These are phyloP conservation scores for Girardinichthys multiradiatus DNA, from an alignment of 2,113 vertebrate genomes.

Conservation along the genomic window DNA sequence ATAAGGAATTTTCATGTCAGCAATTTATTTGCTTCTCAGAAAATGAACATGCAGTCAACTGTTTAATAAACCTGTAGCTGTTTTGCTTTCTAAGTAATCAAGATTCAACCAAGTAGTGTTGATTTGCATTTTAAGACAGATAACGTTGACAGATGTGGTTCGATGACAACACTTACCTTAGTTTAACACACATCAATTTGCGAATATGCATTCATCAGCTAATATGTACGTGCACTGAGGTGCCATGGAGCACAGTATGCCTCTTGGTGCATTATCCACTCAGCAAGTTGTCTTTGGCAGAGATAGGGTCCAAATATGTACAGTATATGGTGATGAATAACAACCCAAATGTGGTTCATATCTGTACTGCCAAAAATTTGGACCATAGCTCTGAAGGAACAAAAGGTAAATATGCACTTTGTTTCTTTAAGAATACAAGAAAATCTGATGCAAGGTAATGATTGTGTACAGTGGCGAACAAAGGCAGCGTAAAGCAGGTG, in stretches of 20 bases:
- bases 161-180: constrained; percentile 19
- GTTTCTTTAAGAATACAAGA: not conserved
- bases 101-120: constrained; percentile 12
- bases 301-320: constrained; percentile 27
- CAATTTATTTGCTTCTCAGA: constrained; percentile 32
- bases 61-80: not conserved
- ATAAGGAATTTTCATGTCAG: constrained; percentile 51
- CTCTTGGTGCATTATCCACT: constrained; percentile 54
- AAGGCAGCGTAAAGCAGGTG: not conserved
- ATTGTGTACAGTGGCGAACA: not conserved
- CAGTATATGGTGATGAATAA: not conserved
- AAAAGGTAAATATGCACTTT: not conserved
- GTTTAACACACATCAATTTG: constrained; percentile 23
- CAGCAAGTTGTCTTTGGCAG: constrained; percentile 59
- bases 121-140: constrained; percentile 14
- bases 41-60: constrained; percentile 21
- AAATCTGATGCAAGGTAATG: not conserved
- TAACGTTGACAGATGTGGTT: constrained; percentile 14
- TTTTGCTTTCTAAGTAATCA: constrained; percentile 16
- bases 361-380: constrained; percentile 17
- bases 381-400: not conserved
- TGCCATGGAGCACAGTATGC: constrained; percentile 32
- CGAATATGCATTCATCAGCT: constrained; percentile 45
- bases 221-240: constrained; percentile 28
- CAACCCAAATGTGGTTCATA: constrained; percentile 11